Base-by-base conservation (phyloP, 2,888 invertebrate species). In the Rhagium mordax region DNA sequence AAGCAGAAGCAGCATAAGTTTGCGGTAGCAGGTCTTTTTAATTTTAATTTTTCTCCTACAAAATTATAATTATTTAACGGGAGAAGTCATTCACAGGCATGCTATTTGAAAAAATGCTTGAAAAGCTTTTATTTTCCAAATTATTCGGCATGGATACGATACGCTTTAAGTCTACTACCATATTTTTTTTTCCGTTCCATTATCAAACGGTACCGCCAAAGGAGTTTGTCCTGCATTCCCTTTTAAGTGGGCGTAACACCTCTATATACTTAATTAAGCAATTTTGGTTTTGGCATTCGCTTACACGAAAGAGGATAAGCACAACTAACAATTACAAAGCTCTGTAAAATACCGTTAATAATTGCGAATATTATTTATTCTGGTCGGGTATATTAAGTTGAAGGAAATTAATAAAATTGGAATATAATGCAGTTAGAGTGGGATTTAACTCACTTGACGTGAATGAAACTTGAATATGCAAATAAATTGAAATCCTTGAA, bases 251-350 rank as follows among this genome's bases (percentile, higher is more conserved):
- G 76, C 77, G 76, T 79, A 72, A 64, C 75, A 74, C 66, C 74
- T 74, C 76, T 75, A 13, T 33, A 74, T 80, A 81, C 82, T 82
- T 82, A 81, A 82, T 82, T 82, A 82, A 82, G 79, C 82, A 80
- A 81, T 81, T 80, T 76, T 51, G 78, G 79, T 78, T 81, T 78
- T 80, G 79, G 79, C 64, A 59, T 59, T 74, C 51, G 51, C 41
- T 49, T 61, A 61, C 10, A 47, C 13, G 13, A 57, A 49, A 51
- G 18, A 47, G 72, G 57, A 66, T 65, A 71, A 71, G 57, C 41
- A 41, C 15, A 27, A 16, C 6, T 20, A 57, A 21, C 13, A 29
- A 53, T 55, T 67, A 67, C 65, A 65, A 65, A 65, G 65, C 51
- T 27, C 27, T 15, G 29, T 65, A 13, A 48, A 59, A 59, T 21